phyloP scores from a whole-genome alignment of 2,888 invertebrate species.

The Andrena dorsata region DNA sequence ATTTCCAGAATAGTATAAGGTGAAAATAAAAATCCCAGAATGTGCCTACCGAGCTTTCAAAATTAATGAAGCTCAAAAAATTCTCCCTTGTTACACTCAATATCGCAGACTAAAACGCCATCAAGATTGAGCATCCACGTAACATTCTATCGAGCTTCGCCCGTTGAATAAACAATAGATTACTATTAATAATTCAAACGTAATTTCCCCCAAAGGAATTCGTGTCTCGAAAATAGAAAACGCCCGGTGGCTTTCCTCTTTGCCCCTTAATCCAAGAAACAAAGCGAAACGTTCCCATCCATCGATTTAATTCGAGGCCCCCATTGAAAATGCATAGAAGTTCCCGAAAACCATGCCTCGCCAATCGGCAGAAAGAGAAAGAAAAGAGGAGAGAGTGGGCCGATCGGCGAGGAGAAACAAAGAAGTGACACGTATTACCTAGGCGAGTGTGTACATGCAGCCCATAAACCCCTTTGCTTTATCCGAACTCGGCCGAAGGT shows the following conservation, averaged over 20 bases:
- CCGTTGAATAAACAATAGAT: neutral
- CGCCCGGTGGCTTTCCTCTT: no score
- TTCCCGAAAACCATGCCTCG: slow-evolving; percentile 31
- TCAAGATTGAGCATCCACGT: neutral
- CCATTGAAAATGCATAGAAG: slow-evolving; percentile 43
- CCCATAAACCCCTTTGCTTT: slow-evolving; percentile 78
- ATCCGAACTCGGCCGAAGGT: slow-evolving; percentile 76
- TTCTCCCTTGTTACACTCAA: neutral
- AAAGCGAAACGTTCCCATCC: neutral
- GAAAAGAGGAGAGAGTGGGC: neutral
- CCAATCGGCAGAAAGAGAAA: slow-evolving; percentile 28
- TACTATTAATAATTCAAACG: neutral
- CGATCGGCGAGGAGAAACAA: slow-evolving; percentile 35
- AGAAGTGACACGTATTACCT: slow-evolving; percentile 64
- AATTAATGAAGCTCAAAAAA: neutral
- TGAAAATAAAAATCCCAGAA: neutral
- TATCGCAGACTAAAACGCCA: neutral
- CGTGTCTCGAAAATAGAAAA: neutral
- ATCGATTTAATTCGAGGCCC: slow-evolving; percentile 10
- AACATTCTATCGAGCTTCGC: neutral
- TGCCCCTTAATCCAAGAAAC: neutral
- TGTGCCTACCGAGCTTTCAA: neutral
- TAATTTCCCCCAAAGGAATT: neutral
- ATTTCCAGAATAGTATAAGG: neutral
- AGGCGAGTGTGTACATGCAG: slow-evolving; percentile 70